Evolutionary conservation across 2,113 vertebrate genomes (phyloP).

Genomic region (Trachemys scripta): DNA sequence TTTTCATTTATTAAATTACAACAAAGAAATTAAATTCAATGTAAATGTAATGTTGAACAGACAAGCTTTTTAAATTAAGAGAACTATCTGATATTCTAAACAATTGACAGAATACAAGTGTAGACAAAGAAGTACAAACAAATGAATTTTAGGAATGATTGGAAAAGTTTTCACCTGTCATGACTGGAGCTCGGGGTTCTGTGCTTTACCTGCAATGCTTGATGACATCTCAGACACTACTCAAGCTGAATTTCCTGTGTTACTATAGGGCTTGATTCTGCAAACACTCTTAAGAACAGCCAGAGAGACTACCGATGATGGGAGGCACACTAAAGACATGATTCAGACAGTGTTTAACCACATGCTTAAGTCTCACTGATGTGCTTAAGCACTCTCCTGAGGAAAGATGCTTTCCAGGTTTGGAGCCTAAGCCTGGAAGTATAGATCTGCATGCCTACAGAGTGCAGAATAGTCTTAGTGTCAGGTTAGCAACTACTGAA

Average conservation of each 20-base stretch:
- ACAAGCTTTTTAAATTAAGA: not conserved
- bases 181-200: not conserved
- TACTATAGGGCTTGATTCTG: not conserved
- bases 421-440: not conserved
- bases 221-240: not conserved
- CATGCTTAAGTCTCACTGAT: not conserved
- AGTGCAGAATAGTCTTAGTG: not conserved
- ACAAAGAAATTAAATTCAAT: constrained; percentile 34
- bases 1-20: constrained; percentile 36
- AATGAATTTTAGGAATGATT: not conserved
- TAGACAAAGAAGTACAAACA: fast-evolving
- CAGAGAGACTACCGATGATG: not conserved
- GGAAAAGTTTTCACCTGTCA: not conserved
- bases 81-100: not conserved
- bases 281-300: not conserved
- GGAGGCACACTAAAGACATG: not conserved
- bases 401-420: not conserved
- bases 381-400: not conserved
- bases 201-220: not conserved
- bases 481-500: not conserved
- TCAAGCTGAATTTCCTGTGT: not conserved
- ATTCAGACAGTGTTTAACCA: not conserved
- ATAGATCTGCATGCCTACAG: fast-evolving
- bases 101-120: not conserved
- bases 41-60: constrained; percentile 25